phyloP scores from a whole-genome alignment of 2,888 invertebrate genomes.

The Zaprionus obscuricornis region DNA sequence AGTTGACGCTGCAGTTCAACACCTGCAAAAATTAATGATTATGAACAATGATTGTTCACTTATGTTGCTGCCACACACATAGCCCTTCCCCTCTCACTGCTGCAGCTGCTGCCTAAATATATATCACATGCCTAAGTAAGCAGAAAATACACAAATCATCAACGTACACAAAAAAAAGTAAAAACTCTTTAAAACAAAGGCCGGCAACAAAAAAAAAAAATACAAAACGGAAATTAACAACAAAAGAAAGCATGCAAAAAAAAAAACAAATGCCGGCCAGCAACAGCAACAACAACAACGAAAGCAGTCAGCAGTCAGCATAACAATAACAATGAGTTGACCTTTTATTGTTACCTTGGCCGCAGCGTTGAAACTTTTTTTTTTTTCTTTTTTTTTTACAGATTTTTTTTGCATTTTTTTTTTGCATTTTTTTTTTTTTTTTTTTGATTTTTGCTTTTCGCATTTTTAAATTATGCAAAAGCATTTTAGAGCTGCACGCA shows the following conservation, averaged over 20 bases:
- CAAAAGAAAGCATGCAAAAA: background rate
- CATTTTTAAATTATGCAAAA: constrained; percentile 62
- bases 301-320: too few relatives aligned
- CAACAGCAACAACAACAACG: constrained; percentile 12
- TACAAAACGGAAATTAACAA: constrained; percentile 35
- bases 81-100: background rate
- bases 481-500: constrained; percentile 33
- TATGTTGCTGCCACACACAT: background rate
- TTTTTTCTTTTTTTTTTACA: constrained; percentile 10
- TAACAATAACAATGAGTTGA: too few relatives aligned
- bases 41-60: too few relatives aligned
- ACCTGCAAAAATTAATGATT: too few relatives aligned
- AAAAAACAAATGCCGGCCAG: constrained; percentile 4
- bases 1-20: too few relatives aligned
- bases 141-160: constrained; percentile 41
- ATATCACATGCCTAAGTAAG: constrained; percentile 21
- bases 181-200: constrained; percentile 33
- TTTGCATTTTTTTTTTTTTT: constrained; percentile 12
- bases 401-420: too few relatives aligned
- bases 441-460: constrained; percentile 11
- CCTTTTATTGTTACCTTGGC: constrained; percentile 45
- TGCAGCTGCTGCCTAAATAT: too few relatives aligned
- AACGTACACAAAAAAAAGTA: too few relatives aligned
- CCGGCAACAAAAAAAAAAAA: too few relatives aligned
- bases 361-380: constrained; percentile 35